Evolutionary conservation across 2,888 invertebrate genomes (phyloP), one percentile per base, ranked within the genome.

Genomic region (Hirudinaria manillensis): DNA sequence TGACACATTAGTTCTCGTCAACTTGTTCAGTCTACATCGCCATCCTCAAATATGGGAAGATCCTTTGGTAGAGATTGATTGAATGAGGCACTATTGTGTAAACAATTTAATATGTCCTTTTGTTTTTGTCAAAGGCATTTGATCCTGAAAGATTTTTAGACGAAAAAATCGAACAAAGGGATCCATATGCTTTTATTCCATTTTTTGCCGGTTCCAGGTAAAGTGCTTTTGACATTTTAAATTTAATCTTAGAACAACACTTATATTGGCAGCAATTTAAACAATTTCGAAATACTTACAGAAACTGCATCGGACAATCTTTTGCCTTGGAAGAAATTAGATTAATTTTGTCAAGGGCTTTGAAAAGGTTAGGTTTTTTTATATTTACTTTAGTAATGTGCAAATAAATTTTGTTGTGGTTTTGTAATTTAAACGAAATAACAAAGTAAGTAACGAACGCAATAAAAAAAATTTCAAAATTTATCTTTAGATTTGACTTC

Each of bases 311-410:
- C 70, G 83, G 83, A 3, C 82, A 83, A 75, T 79, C 80, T 68
- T 83, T 83, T 80, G 83, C 83, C 24, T 80, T 83, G 81, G 77
- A 82, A 78, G 82, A 82, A 73, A 80, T 82, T 79, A 82, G 82
- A 78, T 77, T 81, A 6, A 76, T 81, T 7, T 45, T 83, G 24
- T 81, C 81, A 13, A 78, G 79, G 71, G 79, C 82, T 21, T 65
- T 82, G 24, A 76, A 78, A 68, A 80, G 79, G 81, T 82, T 55
- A 34, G 70, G 13, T 29, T 70, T 70, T 34, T 27, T 36, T n/a
- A 36, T 32, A 29, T 6, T 7, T 24, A 70, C 45, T 16, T 45
- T 3, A 45, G 16, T 45, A 45, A 45, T 10, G 16, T 45, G 16
- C 1, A 16, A 6, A 45, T 45, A 10, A 45, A n/a, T n/a, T n/a